phyloP scores from a whole-genome alignment of 2,797 vertebrate genomes.

The Thamnophis elegans region DNA sequence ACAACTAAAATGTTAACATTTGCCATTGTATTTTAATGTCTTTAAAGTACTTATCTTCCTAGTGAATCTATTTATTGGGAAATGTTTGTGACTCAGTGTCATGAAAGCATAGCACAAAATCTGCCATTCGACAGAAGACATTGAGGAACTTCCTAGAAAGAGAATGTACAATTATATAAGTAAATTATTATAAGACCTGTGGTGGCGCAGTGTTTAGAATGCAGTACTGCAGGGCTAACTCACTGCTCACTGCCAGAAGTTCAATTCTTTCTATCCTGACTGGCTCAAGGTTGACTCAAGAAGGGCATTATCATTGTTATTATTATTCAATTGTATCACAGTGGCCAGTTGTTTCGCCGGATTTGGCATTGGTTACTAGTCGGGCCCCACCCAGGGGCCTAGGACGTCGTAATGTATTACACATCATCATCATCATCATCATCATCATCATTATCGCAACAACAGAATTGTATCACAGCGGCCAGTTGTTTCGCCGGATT shows the following conservation, averaged over 20 bases:
- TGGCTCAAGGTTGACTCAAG: neutral
- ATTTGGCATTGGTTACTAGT: too few species aligned
- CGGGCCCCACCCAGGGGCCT: too few species aligned
- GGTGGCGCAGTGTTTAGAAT: neutral
- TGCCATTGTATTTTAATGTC: constrained; percentile 30
- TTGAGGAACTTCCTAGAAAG: constrained; percentile 27
- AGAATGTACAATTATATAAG: neutral
- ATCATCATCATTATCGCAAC: too few species aligned
- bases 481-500: too few species aligned
- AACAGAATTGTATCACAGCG: too few species aligned
- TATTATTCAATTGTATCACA: too few species aligned
- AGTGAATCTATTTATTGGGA: neutral
- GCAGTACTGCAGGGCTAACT: neutral
- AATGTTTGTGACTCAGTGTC: neutral
- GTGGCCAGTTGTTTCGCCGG: too few species aligned
- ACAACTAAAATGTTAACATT: neutral
- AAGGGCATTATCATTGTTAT: too few species aligned
- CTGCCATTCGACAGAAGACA: neutral
- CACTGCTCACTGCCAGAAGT: neutral
- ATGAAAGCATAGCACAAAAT: constrained; percentile 6
- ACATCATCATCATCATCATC: too few species aligned
- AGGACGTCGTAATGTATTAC: too few species aligned
- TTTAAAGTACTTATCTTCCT: neutral
- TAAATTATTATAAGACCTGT: neutral
- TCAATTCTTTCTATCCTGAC: neutral